These are phyloP conservation scores for Odontocerum albicorne DNA, from an alignment of 2,888 invertebrate genomes.

Conservation along the genomic window DNA sequence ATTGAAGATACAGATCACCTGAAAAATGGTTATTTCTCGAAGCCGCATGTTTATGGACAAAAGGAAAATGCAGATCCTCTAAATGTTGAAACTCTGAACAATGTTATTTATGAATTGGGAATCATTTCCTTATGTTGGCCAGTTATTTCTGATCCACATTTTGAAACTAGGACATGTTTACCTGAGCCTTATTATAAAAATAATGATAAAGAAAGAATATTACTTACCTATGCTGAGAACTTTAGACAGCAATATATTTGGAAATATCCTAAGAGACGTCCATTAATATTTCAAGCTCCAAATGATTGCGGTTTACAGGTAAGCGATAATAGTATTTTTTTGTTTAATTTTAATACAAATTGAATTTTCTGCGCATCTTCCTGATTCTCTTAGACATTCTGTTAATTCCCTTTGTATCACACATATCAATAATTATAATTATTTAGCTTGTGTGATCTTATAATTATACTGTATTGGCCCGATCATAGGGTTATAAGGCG, in stretches of 20 bases:
- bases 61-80: conserved; percentile 48
- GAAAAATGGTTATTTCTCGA: conserved; percentile 5
- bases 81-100: conserved; percentile 57
- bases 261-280: conserved; percentile 61
- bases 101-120: conserved; percentile 62
- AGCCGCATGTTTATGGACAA: conserved; percentile 48
- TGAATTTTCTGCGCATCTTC: no score
- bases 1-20: conserved; percentile 12
- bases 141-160: conserved; percentile 55
- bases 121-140: conserved; percentile 68
- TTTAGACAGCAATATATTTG: conserved; percentile 70
- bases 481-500: no score
- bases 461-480: no score
- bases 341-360: no score
- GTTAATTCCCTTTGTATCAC: no score
- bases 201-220: conserved; percentile 68
- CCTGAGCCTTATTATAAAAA: conserved; percentile 68
- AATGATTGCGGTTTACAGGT: conserved; percentile 82
- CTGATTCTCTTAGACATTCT: no score
- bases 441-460: no score
- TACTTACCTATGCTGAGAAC: conserved; percentile 76
- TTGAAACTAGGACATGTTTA: conserved; percentile 61
- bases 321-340: no score
- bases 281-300: conserved; percentile 68
- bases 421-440: no score